These are phyloP conservation scores for Gonocerus acuteangulatus DNA, from an alignment of 2,888 invertebrate species.

Conservation along the genomic window DNA sequence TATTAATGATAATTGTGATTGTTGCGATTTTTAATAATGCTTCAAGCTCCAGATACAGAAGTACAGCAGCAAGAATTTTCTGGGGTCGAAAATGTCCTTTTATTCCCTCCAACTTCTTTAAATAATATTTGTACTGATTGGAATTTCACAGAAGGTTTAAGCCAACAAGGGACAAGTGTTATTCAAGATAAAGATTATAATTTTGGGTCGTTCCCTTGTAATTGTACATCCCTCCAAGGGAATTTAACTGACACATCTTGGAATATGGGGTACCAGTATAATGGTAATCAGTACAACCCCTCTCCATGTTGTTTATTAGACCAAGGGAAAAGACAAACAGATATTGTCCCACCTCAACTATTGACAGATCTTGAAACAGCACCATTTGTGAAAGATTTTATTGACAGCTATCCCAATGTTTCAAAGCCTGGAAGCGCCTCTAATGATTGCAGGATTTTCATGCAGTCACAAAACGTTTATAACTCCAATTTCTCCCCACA, in stretches of 20 bases:
- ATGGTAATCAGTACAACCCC: constrained; percentile 2
- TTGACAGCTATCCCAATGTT: background rate
- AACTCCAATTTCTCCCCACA: background rate
- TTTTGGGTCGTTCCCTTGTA: background rate
- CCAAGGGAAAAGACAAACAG: constrained; percentile 4
- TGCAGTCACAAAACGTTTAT: constrained; percentile 6
- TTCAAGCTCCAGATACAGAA: constrained; percentile 4
- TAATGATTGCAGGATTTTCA: constrained; percentile 4
- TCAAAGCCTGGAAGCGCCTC: constrained; percentile 3
- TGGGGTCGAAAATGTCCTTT: background rate
- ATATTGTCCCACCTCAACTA: background rate
- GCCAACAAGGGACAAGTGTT: background rate
- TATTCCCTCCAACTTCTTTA: background rate
- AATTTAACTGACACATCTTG: constrained; percentile 2
- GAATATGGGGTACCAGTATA: constrained; percentile 7
- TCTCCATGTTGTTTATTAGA: constrained; percentile 11
- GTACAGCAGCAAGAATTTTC: background rate
- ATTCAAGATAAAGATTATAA: constrained; percentile 11
- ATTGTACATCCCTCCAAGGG: background rate
- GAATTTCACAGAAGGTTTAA: constrained; percentile 2
- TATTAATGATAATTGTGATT: too few species aligned
- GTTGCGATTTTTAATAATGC: constrained; percentile 1
- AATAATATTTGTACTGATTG: constrained; percentile 7
- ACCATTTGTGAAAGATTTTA: constrained; percentile 13
- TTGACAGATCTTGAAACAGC: constrained; percentile 4